phyloP scores from a whole-genome alignment of 2,888 invertebrate species.

The Caradrina kadenii region DNA sequence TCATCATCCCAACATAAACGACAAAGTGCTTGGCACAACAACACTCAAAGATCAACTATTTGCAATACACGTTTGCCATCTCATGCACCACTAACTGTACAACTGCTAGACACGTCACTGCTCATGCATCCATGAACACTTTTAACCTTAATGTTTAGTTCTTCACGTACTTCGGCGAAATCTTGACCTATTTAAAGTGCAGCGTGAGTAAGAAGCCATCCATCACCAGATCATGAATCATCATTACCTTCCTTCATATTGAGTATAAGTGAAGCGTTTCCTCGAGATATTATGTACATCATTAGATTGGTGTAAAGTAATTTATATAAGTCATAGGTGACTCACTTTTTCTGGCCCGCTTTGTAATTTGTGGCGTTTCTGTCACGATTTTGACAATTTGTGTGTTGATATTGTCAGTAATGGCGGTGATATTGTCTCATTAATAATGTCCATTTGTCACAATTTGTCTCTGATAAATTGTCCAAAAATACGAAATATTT shows the following conservation, averaged over 20 bases:
- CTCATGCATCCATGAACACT: slow-evolving; percentile 41
- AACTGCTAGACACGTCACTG: slow-evolving; percentile 7
- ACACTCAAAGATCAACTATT: slow-evolving; percentile 12
- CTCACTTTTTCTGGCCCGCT: slow-evolving; percentile 6
- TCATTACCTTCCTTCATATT: slow-evolving; percentile 29
- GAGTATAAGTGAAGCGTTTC: slow-evolving; percentile 31
- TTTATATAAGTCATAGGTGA: slow-evolving; percentile 33
- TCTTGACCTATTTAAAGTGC: slow-evolving; percentile 41
- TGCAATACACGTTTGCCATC: slow-evolving; percentile 3
- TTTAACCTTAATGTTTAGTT: slow-evolving; percentile 14
- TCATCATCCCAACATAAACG: not conserved
- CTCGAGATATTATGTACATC: slow-evolving; percentile 19
- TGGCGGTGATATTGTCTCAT: slow-evolving; percentile 29
- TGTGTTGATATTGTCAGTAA: slow-evolving; percentile 38
- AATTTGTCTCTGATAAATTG: slow-evolving; percentile 29
- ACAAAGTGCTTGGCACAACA: slow-evolving; percentile 20
- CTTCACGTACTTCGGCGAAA: slow-evolving; percentile 37
- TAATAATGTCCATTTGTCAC: slow-evolving; percentile 28
- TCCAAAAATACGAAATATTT: slow-evolving; percentile 16
- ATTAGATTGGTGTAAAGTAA: slow-evolving; percentile 29
- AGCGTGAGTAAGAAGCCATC: slow-evolving; percentile 29
- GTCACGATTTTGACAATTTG: slow-evolving; percentile 39
- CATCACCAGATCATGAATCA: slow-evolving; percentile 51
- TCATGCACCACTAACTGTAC: slow-evolving; percentile 7
- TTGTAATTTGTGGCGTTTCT: slow-evolving; percentile 14